These are phyloP conservation scores for Harpagoxenus sublaevis DNA, from an alignment of 2,888 invertebrate species.

Conservation along the genomic window DNA sequence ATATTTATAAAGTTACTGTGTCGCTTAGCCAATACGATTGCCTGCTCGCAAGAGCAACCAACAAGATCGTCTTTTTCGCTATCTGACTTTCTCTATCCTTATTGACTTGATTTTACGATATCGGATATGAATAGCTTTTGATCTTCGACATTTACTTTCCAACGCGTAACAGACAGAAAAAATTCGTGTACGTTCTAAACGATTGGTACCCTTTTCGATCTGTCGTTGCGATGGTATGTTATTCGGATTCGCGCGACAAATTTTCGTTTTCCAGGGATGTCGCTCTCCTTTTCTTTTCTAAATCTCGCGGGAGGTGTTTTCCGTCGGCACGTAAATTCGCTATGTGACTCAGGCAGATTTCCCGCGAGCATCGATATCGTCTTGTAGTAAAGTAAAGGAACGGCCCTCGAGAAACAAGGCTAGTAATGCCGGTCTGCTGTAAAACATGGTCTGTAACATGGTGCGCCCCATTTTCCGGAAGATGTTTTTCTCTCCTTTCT, in stretches of 20 bases:
- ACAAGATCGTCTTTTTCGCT: background rate
- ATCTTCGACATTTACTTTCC: constrained; percentile 1
- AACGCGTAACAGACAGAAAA: background rate
- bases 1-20: constrained; percentile 12
- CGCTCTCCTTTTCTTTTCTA: constrained; percentile 34
- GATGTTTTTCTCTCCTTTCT: constrained; percentile 20
- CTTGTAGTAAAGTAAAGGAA: background rate
- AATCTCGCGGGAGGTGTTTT: constrained; percentile 33
- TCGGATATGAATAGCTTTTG: background rate
- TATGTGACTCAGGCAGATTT: constrained; percentile 49
- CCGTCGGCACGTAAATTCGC: constrained; percentile 1
- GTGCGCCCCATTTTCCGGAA: background rate
- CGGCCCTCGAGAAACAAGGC: background rate
- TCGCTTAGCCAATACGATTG: background rate
- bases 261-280: background rate
- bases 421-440: background rate
- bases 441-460: background rate
- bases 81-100: constrained; percentile 33
- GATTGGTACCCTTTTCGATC: background rate
- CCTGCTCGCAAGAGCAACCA: background rate
- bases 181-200: background rate
- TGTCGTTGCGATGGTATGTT: background rate
- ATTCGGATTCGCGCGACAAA: background rate
- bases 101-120: constrained; percentile 7
- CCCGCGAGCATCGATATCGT: constrained; percentile 43